Conservation (phyloP, 2,888 invertebrate genomes). For the Cinara cedri region DNA sequence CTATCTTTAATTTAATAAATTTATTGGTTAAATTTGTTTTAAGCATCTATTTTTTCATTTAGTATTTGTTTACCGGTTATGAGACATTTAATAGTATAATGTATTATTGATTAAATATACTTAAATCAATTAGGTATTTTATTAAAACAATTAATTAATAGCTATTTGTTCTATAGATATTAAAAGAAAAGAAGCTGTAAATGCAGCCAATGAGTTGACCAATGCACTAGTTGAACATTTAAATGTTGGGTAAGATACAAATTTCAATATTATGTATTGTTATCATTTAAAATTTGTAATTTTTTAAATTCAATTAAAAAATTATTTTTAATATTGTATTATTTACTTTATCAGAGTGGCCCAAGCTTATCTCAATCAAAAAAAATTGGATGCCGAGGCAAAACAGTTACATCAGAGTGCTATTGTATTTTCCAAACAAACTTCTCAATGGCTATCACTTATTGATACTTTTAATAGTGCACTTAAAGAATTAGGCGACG, state of each 20-base stretch:
- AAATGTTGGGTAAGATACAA: conserved; percentile 79
- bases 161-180: conserved; percentile 70
- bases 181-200: conserved; percentile 90
- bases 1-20: no score
- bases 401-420: conserved; percentile 94
- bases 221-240: conserved; percentile 95
- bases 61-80: no score
- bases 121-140: no score
- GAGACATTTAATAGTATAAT: no score
- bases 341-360: conserved; percentile 75
- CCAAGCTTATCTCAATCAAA: conserved; percentile 97
- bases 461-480: conserved; percentile 87
- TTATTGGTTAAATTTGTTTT: no score
- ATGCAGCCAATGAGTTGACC: conserved; percentile 89
- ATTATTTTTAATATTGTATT: no score
- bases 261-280: neutral
- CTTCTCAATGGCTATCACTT: conserved; percentile 93
- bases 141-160: no score
- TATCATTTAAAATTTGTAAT: no score
- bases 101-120: no score
- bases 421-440: conserved; percentile 93
- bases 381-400: conserved; percentile 95
- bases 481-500: conserved; percentile 95
- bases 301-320: no score
- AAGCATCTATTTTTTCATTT: no score